Conservation (phyloP, 2,113 vertebrate genomes). For the Spermophilus dauricus region DNA sequence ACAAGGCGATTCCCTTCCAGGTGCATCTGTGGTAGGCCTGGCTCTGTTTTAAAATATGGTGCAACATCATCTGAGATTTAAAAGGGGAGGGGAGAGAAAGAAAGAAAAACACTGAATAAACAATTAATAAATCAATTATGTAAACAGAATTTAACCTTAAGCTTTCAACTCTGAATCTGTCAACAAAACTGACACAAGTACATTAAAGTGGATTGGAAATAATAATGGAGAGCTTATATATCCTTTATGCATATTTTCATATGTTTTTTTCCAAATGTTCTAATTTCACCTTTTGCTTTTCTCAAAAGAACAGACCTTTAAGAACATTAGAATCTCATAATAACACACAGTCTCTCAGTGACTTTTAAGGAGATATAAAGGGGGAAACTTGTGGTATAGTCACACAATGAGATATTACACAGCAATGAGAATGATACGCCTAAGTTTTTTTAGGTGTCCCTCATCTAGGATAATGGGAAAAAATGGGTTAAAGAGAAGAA, state of each 20-base stretch:
- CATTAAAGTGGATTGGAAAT: not conserved
- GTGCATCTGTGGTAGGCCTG: conserved; percentile 89
- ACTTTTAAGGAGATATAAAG: not conserved
- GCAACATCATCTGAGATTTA: conserved; percentile 90
- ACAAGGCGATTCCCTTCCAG: conserved; percentile 97
- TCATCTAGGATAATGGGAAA: not conserved
- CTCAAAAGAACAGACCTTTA: not conserved
- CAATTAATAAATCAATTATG: not conserved
- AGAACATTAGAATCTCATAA: not conserved
- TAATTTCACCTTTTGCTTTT: not conserved
- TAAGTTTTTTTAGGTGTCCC: not conserved
- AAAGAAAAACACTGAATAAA: not conserved
- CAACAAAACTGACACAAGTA: not conserved
- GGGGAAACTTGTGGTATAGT: not conserved
- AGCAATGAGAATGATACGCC: too few species aligned
- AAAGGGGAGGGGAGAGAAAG: not conserved
- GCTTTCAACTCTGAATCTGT: not conserved
- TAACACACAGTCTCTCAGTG: conserved; percentile 38
- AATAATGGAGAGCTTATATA: not conserved
- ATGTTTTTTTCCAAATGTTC: not conserved
- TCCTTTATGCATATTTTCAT: not conserved
- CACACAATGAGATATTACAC: not conserved
- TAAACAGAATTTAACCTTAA: not conserved
- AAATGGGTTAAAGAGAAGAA: not conserved
- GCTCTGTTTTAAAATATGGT: conserved; percentile 92